Percentiles rank a stretch among this genome's conserved stretches.
Evolutionary conservation across 2,797 vertebrate genomes (phyloP).

Genomic region (Onychomys arenicola): DNA sequence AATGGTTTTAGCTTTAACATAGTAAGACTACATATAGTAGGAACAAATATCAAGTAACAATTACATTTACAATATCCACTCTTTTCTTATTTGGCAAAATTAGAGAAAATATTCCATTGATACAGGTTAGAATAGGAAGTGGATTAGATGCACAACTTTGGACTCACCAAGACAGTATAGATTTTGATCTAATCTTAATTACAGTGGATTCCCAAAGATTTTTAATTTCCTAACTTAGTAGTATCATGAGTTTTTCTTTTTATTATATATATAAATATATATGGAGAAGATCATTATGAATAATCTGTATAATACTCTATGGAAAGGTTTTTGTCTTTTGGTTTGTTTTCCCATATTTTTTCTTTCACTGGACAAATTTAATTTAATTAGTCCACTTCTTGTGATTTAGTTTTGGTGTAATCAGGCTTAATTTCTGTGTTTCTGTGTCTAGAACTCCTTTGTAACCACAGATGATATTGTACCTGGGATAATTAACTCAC

Average conservation of each 20-base stretch:
- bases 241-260: not conserved
- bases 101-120: not conserved
- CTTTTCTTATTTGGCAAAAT: no score
- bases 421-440: not conserved
- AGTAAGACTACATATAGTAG: no score
- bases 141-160: no score
- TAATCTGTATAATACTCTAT: not conserved
- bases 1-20: no score
- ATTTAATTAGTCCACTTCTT: not conserved
- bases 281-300: not conserved
- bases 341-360: not conserved
- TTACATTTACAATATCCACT: no score
- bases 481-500: not conserved
- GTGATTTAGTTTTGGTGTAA: not conserved
- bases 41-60: no score
- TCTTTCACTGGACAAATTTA: not conserved
- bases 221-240: conserved; percentile 20
- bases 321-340: not conserved
- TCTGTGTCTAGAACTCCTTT: not conserved
- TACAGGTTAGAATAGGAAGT: no score
- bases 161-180: no score
- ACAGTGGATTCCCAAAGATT: not conserved
- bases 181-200: not conserved
- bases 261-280: not conserved
- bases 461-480: not conserved